Evolutionary conservation across 2,888 invertebrate genomes (phyloP), one percentile per base, ranked within the genome.

Genomic region (Lottia scabra): DNA sequence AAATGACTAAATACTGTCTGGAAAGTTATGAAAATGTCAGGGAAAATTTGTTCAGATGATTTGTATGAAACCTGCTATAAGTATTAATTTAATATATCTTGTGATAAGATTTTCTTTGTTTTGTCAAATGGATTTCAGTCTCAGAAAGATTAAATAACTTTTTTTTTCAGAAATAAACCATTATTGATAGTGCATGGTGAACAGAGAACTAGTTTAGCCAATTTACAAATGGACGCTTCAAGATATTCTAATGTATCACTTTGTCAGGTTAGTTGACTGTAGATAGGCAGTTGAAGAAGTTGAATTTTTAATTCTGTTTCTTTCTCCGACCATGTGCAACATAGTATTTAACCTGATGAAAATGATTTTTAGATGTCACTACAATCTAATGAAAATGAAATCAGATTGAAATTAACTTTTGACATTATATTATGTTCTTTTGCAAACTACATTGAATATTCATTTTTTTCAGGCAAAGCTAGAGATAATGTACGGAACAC

Each of bases 401-500:
- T 56, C 15, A 23, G 10, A 56, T 2, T 12, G 23, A 56, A 56
- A 23, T 56, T 56, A 23, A 56, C 3, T 56, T 56, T 56, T 19
- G 23, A 2, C 23, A 56, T 12, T 26, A 26, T 71, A n/a, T 56
- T 27, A 38, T 67, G 67, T 71, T 38, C 91, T 93, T 0, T 92
- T 93, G 38, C 8, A 6, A 38, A 38, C 38, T 38, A 38, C 38
- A 38, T 38, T 38, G 38, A 38, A 8, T 38, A 1, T 10, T 38
- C 38, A n/a, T 10, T 38, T 1, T 38, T 38, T 38, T 71, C 91
- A 92, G 85, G 93, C 96, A 0, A 92, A 92, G 78, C 93, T 96
- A 92, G 92, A 93, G 0, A 94, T 94, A 73, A 93, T 94, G 0
- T 96, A 94, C 88, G 95, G 96, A 4, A 94, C 94, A 68, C 96